These are phyloP conservation scores for Enteromius thamalakanensis DNA, from an alignment of 2,797 vertebrate genomes.

Conservation along the genomic window DNA sequence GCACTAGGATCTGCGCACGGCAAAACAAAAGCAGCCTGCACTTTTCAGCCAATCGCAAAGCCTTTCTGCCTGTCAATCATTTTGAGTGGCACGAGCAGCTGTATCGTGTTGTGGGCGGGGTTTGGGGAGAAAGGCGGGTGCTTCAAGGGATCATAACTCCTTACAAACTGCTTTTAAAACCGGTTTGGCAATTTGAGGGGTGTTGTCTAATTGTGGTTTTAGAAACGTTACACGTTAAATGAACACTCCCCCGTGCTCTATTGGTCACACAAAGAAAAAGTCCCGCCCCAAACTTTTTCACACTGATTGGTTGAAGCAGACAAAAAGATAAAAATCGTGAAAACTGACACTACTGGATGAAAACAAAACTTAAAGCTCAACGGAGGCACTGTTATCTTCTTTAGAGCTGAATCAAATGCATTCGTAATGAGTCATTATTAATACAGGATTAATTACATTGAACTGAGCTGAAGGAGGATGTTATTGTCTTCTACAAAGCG, in stretches of 20 bases:
- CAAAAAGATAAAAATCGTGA: not conserved
- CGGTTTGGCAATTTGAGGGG: not conserved
- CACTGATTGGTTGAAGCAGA: not conserved
- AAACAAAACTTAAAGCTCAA: not conserved
- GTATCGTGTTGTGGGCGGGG: not conserved
- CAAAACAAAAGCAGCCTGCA: not conserved
- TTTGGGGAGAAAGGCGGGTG: not conserved
- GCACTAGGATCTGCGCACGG: not conserved
- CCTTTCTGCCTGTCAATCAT: not conserved
- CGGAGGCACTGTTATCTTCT: not conserved
- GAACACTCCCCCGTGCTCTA: not conserved
- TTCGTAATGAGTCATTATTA: not conserved
- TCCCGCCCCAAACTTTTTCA: not conserved
- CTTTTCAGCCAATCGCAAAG: constrained; percentile 2
- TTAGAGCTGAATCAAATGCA: not conserved
- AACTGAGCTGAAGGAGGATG: not conserved
- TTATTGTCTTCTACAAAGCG: not conserved
- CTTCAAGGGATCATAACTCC: not conserved
- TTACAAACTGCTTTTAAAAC: not conserved
- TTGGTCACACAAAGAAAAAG: not conserved
- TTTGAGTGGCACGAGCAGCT: not conserved
- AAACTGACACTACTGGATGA: not conserved
- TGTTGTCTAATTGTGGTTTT: not conserved
- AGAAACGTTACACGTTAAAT: not conserved
- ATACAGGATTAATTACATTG: not conserved